Evolutionary conservation across 92 coral and sea anemone species (phyloP), one percentile per base, ranked within the genome.

Genomic region (Palythoa grandiflora): DNA sequence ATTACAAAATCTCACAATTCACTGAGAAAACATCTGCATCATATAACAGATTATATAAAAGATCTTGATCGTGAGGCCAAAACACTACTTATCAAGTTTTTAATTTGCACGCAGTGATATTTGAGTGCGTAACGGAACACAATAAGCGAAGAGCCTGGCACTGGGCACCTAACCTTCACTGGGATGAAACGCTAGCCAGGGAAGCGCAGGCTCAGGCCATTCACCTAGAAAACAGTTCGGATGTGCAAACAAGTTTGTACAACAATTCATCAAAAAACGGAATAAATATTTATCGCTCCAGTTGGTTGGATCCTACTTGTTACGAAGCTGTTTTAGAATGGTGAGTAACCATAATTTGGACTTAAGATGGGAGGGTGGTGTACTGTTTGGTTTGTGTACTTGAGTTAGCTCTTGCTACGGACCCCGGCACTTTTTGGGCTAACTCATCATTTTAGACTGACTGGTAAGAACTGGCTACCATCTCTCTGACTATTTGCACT

Each of bases 121-220:
- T 60, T 13, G 86, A 81, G 59, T 81, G 86, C 8, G 86, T 81
- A 53, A 50, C 19, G 75, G 75, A 66, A 68, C 86, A 81, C 38
- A 81, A 81, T 44, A 20, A 14, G 21, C 86, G 74, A n/a, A 81
- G 86, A 5, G 86, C 86, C 17, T 63, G 73, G 60, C 86, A 81
- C 63, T 81, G 86, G 86, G 86, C 86, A 21, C 86, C 75, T 15
- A 81, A 81, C 63, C 60, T 81, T 40, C 60, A 20, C 19, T 81
- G 86, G 86, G 86, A 81, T 53, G 86, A 81, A 65, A 65, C 75
- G 20, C 39, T 81, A 17, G 86, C 86, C 20, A 48, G 14, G 60
- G 44, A 59, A 50, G 86, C 86, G 36, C 86, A 81, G 38, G 40
- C 61, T 5, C 61, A 81, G 2, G 86, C 86, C 0, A 20, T 6